A percentile compares a stretch with the other conserved stretches of the same genome.
Evolutionary conservation across 2,113 vertebrate species (phyloP).

Genomic region (Tylochromis polylepis): DNA sequence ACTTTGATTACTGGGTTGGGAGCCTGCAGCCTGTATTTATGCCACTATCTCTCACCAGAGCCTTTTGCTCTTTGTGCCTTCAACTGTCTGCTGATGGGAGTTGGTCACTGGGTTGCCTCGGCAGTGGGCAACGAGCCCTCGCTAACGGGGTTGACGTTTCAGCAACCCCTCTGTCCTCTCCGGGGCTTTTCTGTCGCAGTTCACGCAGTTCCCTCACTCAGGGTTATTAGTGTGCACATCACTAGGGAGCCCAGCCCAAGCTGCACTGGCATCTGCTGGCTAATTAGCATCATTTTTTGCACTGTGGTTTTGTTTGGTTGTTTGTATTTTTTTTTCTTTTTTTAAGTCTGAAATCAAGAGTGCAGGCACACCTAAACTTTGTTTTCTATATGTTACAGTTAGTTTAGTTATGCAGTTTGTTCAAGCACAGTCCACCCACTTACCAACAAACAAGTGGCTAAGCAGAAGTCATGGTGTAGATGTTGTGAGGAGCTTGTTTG

Average conservation of each 20-base stretch:
- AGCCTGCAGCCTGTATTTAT: conserved; percentile 19
- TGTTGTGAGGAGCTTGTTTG: not conserved
- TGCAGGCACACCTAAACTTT: not conserved
- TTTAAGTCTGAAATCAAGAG: not conserved
- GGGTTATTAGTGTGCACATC: conserved; percentile 46
- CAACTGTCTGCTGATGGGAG: not conserved
- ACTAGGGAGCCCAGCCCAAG: not conserved
- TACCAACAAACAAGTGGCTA: not conserved
- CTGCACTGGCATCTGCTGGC: conserved; percentile 9
- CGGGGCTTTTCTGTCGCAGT: not conserved
- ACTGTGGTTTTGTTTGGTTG: not conserved
- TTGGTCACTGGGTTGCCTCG: not conserved
- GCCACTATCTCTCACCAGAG: not conserved
- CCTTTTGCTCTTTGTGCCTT: not conserved
- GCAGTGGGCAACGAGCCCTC: not conserved
- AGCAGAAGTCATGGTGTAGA: not conserved
- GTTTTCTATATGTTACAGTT: not conserved
- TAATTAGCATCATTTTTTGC: conserved; percentile 25
- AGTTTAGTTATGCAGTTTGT: not conserved
- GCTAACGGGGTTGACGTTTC: conserved; percentile 7
- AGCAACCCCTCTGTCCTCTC: conserved; percentile 2
- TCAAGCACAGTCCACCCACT: not conserved
- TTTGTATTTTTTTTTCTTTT: not conserved
- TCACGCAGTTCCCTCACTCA: not conserved
- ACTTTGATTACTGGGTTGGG: not conserved